phyloP scores from a whole-genome alignment of 2,888 invertebrate species.

The Agrochola circellaris region DNA sequence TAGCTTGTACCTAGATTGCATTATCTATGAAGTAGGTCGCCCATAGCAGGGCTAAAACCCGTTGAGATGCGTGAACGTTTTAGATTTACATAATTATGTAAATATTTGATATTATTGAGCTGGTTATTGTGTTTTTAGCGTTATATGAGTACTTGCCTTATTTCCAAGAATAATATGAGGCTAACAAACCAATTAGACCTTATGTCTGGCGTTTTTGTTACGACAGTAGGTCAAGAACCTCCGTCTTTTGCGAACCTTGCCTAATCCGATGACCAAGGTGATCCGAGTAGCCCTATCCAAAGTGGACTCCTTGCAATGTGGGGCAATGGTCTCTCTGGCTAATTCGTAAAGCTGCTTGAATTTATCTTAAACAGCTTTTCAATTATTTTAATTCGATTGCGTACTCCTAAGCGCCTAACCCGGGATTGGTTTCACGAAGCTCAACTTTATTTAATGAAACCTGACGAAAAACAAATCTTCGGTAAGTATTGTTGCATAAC shows the following conservation, averaged over 20 bases:
- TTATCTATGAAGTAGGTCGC: constrained; percentile 55
- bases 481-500: not conserved
- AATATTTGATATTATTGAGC: constrained; percentile 38
- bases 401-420: too few relatives aligned
- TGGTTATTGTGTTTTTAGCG: constrained; percentile 13
- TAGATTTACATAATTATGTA: constrained; percentile 58
- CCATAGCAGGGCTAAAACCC: constrained; percentile 48
- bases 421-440: not conserved
- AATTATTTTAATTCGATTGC: constrained; percentile 6
- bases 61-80: constrained; percentile 58
- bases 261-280: not conserved
- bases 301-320: not conserved
- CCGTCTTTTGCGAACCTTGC: not conserved
- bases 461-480: not conserved
- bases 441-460: not conserved
- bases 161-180: not conserved
- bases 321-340: not conserved
- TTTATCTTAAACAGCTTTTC: constrained; percentile 2
- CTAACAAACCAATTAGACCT: not conserved
- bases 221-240: not conserved
- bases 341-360: constrained; percentile 9
- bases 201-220: not conserved
- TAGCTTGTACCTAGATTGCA: constrained; percentile 38
- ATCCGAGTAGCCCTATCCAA: not conserved
- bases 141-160: not conserved